Conservation (phyloP, 2,888 invertebrate species). For the Hemaris fuciformis region DNA sequence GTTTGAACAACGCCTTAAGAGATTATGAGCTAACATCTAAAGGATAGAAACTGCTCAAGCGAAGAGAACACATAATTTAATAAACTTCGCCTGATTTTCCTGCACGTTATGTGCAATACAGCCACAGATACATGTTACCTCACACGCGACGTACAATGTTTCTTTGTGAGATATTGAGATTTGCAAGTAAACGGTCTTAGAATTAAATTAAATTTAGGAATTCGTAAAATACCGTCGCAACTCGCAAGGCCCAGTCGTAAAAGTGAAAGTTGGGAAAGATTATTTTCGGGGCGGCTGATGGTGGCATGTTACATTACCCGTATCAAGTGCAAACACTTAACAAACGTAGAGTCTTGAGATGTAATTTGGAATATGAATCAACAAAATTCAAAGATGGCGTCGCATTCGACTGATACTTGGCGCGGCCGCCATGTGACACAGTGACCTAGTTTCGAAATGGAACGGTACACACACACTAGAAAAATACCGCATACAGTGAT, state of each 20-base stretch:
- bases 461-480: conserved; percentile 70
- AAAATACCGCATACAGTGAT: conserved; percentile 56
- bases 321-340: not conserved
- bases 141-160: not conserved
- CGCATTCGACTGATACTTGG: conserved; percentile 65
- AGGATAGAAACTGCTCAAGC: conserved; percentile 12
- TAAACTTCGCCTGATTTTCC: not conserved
- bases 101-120: not conserved
- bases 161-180: not conserved
- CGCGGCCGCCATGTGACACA: conserved; percentile 75
- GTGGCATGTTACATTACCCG: conserved; percentile 1
- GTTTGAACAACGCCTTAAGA: conserved; percentile 33
- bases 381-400: conserved; percentile 75
- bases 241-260: not conserved
- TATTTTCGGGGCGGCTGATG: not conserved
- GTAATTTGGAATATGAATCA: conserved; percentile 56
- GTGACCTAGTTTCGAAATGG: conserved; percentile 80
- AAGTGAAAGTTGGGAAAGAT: conserved; percentile 14
- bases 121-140: not conserved
- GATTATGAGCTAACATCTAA: conserved; percentile 29
- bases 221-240: not conserved
- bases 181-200: not conserved
- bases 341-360: conserved; percentile 17
- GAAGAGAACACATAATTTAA: not conserved
- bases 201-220: not conserved